Percentiles rank a stretch among this genome's conserved stretches.
phyloP scores from a whole-genome alignment of 2,888 invertebrate genomes.

The Eutolmus rufibarbis region DNA sequence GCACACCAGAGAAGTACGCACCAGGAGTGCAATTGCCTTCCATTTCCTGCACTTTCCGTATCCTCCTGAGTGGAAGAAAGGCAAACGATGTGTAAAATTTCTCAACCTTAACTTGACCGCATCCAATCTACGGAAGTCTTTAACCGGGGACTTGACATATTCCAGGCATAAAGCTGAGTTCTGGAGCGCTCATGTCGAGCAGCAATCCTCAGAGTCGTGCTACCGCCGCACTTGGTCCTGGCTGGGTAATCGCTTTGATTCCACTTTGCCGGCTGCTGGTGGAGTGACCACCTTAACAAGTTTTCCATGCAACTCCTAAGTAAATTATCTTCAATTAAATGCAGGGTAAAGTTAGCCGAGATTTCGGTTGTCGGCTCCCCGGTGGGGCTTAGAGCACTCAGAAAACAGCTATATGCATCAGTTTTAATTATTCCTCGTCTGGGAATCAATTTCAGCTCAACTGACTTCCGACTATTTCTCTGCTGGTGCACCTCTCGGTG shows the following conservation, averaged over 20 bases:
- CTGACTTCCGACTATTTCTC: background rate
- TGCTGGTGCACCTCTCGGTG: background rate
- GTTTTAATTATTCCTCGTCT: slow-evolving; percentile 35
- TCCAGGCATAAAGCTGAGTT: background rate
- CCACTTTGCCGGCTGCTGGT: background rate
- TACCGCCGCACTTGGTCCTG: background rate
- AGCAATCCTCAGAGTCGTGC: background rate
- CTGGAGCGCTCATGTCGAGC: background rate
- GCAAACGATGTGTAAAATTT: background rate
- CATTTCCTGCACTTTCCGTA: background rate
- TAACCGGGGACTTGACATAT: background rate
- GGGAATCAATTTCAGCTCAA: slow-evolving; percentile 37
- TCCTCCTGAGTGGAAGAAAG: background rate
- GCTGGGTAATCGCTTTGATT: slow-evolving; percentile 14
- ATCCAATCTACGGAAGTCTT: slow-evolving; percentile 4
- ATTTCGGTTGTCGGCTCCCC: background rate
- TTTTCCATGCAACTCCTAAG: slow-evolving; percentile 21
- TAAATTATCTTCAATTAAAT: slow-evolving; percentile 34
- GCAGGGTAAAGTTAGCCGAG: background rate
- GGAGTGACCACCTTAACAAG: slow-evolving; percentile 18
- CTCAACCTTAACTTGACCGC: slow-evolving; percentile 2
- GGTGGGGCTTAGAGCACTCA: background rate
- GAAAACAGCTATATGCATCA: slow-evolving; percentile 7
- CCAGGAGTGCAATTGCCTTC: background rate
- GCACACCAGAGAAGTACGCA: background rate